Conservation (phyloP, 2,888 invertebrate species). For the Scaptomyza caliginosa region DNA sequence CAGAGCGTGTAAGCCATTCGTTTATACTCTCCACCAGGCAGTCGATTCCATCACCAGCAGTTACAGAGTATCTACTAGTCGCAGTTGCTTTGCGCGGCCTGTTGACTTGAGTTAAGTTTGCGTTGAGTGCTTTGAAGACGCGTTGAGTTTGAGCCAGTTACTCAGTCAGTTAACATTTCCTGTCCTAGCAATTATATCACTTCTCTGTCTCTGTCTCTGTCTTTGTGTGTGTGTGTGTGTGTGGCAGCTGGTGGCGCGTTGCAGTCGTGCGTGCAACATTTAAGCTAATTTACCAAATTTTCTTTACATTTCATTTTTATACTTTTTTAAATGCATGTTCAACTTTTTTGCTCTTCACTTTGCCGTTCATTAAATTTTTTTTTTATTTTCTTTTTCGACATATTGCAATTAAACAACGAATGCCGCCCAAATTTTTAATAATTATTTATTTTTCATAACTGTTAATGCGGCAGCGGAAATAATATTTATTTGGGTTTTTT, state of each 20-base stretch:
- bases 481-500: background rate
- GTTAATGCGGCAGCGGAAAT: conserved; percentile 54
- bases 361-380: conserved; percentile 25
- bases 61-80: background rate
- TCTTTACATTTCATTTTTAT: conserved; percentile 5
- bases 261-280: conserved; percentile 75
- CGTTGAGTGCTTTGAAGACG: conserved; percentile 8
- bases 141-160: conserved; percentile 48
- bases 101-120: conserved; percentile 13
- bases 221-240: too few relatives aligned
- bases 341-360: conserved; percentile 31
- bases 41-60: too few relatives aligned
- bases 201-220: too few relatives aligned
- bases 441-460: background rate
- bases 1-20: conserved; percentile 43
- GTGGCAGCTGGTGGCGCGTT: too few relatives aligned
- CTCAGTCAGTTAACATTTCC: conserved; percentile 67
- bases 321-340: conserved; percentile 49
- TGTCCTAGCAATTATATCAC: conserved; percentile 77
- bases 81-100: background rate
- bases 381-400: conserved; percentile 23
- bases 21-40: conserved; percentile 1
- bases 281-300: conserved; percentile 71
- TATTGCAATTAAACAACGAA: conserved; percentile 29
- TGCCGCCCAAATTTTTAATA: background rate